Evolutionary conservation across 2,113 vertebrate species (phyloP).

Genomic region (Cynocephalus volans): DNA sequence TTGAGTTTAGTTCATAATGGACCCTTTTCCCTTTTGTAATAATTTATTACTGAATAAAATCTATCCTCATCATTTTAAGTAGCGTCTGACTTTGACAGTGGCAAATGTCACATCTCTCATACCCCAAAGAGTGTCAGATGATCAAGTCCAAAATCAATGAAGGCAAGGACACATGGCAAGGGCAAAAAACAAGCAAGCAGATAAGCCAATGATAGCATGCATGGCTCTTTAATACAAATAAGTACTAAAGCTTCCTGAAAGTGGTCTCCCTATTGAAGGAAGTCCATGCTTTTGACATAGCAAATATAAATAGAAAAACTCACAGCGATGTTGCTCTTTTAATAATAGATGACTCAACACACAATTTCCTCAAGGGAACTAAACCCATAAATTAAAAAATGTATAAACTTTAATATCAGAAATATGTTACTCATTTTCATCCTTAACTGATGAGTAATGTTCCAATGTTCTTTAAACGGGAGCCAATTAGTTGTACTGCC

Average conservation of each 20-base stretch:
- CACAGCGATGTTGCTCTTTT: background rate
- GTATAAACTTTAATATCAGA: slow-evolving; percentile 42
- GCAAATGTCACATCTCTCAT: background rate
- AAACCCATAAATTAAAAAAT: slow-evolving; percentile 50
- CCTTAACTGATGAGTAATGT: slow-evolving; percentile 53
- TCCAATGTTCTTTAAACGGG: slow-evolving; percentile 55
- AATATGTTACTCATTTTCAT: slow-evolving; percentile 75
- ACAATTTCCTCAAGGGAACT: slow-evolving; percentile 34
- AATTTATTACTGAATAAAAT: background rate
- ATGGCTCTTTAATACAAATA: background rate
- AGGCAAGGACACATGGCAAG: background rate
- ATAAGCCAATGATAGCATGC: background rate
- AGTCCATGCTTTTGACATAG: background rate
- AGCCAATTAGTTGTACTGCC: slow-evolving; percentile 50
- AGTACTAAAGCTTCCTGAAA: background rate
- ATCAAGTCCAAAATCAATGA: background rate
- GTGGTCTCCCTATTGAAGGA: background rate
- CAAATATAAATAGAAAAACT: slow-evolving; percentile 34
- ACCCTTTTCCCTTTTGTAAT: background rate
- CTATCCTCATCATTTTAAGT: background rate
- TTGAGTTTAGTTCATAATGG: background rate
- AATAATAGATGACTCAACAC: background rate
- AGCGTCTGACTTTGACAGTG: background rate
- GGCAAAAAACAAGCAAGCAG: background rate
- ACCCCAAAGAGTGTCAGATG: background rate